A percentile compares a stretch with the other conserved stretches of the same genome.
Evolutionary conservation across 2,888 invertebrate species (phyloP).

Genomic region (Bombyx huttoni): DNA sequence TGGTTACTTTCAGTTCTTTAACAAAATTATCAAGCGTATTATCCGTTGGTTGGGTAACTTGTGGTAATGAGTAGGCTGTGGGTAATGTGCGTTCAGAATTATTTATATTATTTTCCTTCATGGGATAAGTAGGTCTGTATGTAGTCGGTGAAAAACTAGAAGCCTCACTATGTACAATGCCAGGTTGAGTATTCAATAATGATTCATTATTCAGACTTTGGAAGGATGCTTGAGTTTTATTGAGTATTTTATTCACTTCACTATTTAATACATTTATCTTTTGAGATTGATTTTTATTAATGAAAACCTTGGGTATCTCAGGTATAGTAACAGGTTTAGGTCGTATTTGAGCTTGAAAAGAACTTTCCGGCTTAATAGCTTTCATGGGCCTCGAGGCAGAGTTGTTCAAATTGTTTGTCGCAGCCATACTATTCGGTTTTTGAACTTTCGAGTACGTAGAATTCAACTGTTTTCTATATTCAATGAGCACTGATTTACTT

Average conservation of each 20-base stretch:
- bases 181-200: not conserved
- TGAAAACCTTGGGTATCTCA: slow-evolving; percentile 28
- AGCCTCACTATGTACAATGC: not conserved
- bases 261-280: slow-evolving; percentile 17
- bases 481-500: slow-evolving; percentile 36
- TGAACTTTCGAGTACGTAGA: not conserved
- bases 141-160: not conserved
- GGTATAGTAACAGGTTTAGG: slow-evolving; percentile 20
- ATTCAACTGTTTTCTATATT: slow-evolving; percentile 14
- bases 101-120: not conserved
- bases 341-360: slow-evolving; percentile 11
- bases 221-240: slow-evolving; percentile 4
- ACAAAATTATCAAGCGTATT: slow-evolving; percentile 22
- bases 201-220: not conserved
- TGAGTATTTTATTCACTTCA: slow-evolving; percentile 16
- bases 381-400: not conserved
- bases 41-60: not conserved
- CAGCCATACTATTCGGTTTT: not conserved
- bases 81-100: not conserved
- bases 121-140: not conserved
- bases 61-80: not conserved
- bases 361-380: not conserved
- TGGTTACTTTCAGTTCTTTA: slow-evolving; percentile 34
- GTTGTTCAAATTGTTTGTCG: not conserved
- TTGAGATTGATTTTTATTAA: slow-evolving; percentile 27